Base-by-base conservation (phyloP, 2,888 invertebrate species). In the Tridacna gigas region DNA sequence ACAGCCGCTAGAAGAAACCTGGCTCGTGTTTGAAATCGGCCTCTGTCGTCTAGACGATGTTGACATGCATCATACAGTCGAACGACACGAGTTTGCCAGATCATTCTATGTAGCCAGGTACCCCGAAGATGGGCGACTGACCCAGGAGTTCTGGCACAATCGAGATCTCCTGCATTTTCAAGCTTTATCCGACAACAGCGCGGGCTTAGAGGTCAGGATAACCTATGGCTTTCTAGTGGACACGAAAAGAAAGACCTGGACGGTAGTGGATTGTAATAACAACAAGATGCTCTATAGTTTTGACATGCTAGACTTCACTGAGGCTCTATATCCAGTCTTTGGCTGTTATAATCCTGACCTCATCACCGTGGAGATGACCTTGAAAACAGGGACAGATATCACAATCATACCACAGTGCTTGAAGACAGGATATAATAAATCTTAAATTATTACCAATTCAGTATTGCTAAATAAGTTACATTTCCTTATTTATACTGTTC, bases 111-210 rank as follows among this genome's bases (percentile, higher is more conserved):
- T 90, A 9, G 90, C 90, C 5, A 83, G 90, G 67, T 90, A 88
- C 63, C 90, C 90, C n/a, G 90, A 90, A 69, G 88, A 89, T 65
- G 90, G 89, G 2, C 88, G 88, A 61, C 79, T 90, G 45, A 86
- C 90, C 0, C 88, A 89, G 69, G 90, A 90, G 73, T 90, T 90
- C 61, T 90, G 90, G 90, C 90, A 90, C 79, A 89, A 90, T 74
- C 85, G 90, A 5, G 90, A 90, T 56, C 82, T 90, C 18, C 78
- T 89, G 28, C 83, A 83, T 22, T 88, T 86, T 66, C 82, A 84
- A 0, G 83, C 89, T 5, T 74, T 90, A 26, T 89, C 88, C 0
- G 90, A 90, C 51, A 90, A 90, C 81, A 81, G 74, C 0, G 73
- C 90, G 0, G 90, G 90, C 0, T 75, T 89, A 13, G 88, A 86